These are phyloP conservation scores for Polietes domitor DNA, from an alignment of 2,888 invertebrate genomes.

Conservation along the genomic window DNA sequence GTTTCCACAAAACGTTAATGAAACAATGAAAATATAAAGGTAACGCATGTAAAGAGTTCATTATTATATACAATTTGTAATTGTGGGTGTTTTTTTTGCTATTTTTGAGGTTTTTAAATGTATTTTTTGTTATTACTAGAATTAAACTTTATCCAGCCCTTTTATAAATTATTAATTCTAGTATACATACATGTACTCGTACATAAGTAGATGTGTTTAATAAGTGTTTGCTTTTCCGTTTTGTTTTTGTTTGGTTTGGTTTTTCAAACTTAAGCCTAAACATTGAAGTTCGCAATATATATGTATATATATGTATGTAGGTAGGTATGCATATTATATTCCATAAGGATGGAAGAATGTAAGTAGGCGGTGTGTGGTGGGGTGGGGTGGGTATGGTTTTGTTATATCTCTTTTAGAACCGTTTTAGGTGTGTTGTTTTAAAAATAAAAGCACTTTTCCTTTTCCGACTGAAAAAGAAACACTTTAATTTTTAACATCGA, in stretches of 20 bases:
- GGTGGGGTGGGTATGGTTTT: not conserved
- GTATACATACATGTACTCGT: slow-evolving; percentile 36
- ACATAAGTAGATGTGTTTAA: not conserved
- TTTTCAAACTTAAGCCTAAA: slow-evolving; percentile 17
- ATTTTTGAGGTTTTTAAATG: not conserved
- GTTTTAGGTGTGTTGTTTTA: too few relatives aligned
- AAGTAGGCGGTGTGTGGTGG: not conserved
- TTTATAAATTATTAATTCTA: slow-evolving; percentile 58
- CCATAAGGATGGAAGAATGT: not conserved
- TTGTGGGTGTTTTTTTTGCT: not conserved
- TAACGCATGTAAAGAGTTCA: not conserved
- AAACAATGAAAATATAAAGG: too few relatives aligned
- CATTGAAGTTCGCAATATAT: not conserved
- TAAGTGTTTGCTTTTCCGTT: not conserved
- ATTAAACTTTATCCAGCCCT: slow-evolving; percentile 79
- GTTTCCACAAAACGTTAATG: too few relatives aligned
- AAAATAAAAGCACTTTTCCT: slow-evolving; percentile 16
- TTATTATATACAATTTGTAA: not conserved
- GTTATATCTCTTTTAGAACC: not conserved
- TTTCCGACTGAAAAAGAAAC: slow-evolving; percentile 31
- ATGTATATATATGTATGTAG: not conserved
- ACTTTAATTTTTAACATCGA: slow-evolving; percentile 53
- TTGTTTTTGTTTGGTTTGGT: not conserved
- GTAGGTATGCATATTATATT: not conserved
- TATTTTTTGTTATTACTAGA: slow-evolving; percentile 48